Evolutionary conservation across 1,140 invertebrate species (phyloP), one percentile per base, ranked within the genome.

Genomic region (Eueides isabella): DNA sequence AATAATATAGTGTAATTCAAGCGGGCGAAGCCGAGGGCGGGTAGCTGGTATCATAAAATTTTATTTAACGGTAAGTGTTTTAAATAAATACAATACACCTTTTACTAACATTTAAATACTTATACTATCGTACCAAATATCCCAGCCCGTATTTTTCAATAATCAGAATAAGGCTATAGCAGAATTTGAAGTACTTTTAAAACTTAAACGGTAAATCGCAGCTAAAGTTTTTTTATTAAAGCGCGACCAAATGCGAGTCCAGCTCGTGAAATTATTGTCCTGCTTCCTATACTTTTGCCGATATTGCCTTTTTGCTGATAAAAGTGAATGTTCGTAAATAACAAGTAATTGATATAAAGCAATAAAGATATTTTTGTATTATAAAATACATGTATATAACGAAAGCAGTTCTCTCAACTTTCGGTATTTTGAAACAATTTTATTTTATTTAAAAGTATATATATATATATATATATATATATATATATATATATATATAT

Each of bases 181-280:
- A 63, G 16, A 63, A 38, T 19, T 70, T 70, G 16, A 28, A 31
- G 29, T 26, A 11, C 31, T 38, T 35, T 26, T 35, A 70, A 70
- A 70, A 63, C 31, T 70, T 62, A 28, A 41, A 70, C 68, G 33
- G 68, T 70, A 70, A 70, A 70, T 70, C 33, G 68, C 28, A 7
- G 26, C 16, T 29, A 38, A 28, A 70, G 68, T 38, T 70, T 70
- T n/a, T 70, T 70, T 70, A 63, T 63, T 70, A 63, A 70, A 70
- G 61, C 29, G 61, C 67, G 19, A 63, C 68, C 68, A 38, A 70
- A 70, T 63, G 61, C 33, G 30, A 62, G 48, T 61, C 67, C 26
- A 62, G 31, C 23, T 41, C 26, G 68, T 16, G 16, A 70, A 62
- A 33, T 70, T 70, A 41, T 70, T 38, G 55, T 70, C 44, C 44